phyloP scores from a whole-genome alignment of 2,797 vertebrate species.

The Peromyscus melanophrys region DNA sequence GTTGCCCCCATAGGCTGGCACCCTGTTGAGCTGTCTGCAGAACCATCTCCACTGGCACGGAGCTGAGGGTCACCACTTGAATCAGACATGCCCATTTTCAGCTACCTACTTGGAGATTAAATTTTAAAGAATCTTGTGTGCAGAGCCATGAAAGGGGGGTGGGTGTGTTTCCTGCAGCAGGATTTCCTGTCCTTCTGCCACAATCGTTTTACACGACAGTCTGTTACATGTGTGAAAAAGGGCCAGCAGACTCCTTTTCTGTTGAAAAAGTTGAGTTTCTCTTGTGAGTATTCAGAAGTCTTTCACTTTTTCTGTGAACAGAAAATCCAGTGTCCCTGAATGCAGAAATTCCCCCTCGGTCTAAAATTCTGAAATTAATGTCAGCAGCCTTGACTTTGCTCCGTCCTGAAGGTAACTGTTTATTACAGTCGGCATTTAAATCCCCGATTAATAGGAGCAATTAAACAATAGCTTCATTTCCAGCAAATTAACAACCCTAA shows the following conservation, averaged over 20 bases:
- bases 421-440: constrained; percentile 93
- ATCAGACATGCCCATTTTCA: accelerated
- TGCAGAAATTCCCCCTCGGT: background rate
- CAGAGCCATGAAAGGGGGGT: accelerated
- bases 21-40: accelerated
- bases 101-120: background rate
- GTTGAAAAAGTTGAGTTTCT: background rate
- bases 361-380: constrained; percentile 57
- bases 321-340: background rate
- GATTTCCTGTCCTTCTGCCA: no score
- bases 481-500: constrained; percentile 89
- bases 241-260: accelerated
- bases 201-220: background rate
- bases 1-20: accelerated
- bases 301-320: background rate
- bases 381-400: constrained; percentile 86
- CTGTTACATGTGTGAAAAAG: accelerated
- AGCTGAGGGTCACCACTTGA: accelerated
- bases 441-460: constrained; percentile 92
- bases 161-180: accelerated
- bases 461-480: constrained; percentile 94
- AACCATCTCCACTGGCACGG: accelerated
- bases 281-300: background rate
- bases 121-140: background rate
- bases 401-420: constrained; percentile 94